Conservation (phyloP, 2,888 invertebrate genomes). For the Pachycephus smyrnensis region DNA sequence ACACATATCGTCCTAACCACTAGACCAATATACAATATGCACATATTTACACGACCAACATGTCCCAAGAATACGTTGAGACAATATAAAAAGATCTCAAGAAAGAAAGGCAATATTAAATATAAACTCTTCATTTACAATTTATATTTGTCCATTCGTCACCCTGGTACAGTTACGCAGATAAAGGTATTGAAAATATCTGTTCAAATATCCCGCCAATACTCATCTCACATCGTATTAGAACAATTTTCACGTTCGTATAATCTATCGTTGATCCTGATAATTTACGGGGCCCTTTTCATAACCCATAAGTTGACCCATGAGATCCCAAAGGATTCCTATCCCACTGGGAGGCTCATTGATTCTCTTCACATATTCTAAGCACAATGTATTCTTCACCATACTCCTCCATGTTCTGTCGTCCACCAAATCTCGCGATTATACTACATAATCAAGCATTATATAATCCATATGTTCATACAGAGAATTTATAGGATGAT, state of each 20-base stretch:
- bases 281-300: neutral
- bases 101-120: neutral
- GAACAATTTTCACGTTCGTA: neutral
- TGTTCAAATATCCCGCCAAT: too few relatives aligned
- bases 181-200: neutral
- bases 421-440: neutral
- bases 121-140: neutral
- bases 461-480: neutral
- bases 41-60: neutral
- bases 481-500: neutral
- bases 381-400: neutral
- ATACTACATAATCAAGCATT: neutral
- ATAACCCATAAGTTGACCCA: neutral
- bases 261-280: neutral
- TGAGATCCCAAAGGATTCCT: neutral
- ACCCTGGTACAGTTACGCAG: too few relatives aligned
- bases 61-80: neutral
- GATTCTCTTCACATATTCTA: neutral
- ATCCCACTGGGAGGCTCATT: neutral
- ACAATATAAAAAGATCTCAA: neutral
- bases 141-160: neutral
- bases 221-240: neutral
- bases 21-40: neutral
- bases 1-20: neutral
- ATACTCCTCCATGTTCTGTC: neutral